phyloP scores from a whole-genome alignment of 1,140 invertebrate species.

The Ips typographus region DNA sequence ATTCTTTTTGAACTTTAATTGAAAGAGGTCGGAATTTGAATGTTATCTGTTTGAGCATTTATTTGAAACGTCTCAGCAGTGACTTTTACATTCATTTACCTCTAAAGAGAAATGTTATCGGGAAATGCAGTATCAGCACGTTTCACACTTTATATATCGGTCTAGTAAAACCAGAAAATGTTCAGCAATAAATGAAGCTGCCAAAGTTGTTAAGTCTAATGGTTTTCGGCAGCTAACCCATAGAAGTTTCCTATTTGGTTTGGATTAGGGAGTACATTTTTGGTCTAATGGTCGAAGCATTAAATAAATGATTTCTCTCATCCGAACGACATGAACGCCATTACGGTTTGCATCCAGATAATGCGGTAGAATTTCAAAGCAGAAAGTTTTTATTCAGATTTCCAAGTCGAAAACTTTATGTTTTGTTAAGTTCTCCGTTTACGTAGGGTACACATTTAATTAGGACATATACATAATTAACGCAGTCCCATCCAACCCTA shows the following conservation, averaged over 20 bases:
- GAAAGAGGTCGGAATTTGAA: too few species aligned
- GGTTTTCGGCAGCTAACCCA: background rate
- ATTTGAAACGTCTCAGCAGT: too few species aligned
- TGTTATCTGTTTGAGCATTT: too few species aligned
- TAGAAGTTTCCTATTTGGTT: background rate
- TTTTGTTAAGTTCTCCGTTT: background rate
- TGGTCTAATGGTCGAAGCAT: constrained; percentile 1
- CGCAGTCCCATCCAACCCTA: background rate
- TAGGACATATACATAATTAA: background rate
- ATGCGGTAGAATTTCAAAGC: background rate
- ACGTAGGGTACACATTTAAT: constrained; percentile 5
- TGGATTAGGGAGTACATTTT: constrained; percentile 11
- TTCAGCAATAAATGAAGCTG: constrained; percentile 8
- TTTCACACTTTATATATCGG: too few species aligned
- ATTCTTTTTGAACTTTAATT: too few species aligned
- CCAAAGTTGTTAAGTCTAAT: constrained; percentile 5
- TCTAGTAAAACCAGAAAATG: background rate
- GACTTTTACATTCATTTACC: too few species aligned
- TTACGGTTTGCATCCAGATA: background rate
- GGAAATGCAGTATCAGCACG: too few species aligned
- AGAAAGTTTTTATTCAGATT: background rate
- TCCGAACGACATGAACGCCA: background rate
- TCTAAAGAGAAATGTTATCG: too few species aligned
- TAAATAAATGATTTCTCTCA: constrained; percentile 10
- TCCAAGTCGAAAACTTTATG: background rate